Conservation (phyloP, 2,888 invertebrate species). For the Odontocerum albicorne region DNA sequence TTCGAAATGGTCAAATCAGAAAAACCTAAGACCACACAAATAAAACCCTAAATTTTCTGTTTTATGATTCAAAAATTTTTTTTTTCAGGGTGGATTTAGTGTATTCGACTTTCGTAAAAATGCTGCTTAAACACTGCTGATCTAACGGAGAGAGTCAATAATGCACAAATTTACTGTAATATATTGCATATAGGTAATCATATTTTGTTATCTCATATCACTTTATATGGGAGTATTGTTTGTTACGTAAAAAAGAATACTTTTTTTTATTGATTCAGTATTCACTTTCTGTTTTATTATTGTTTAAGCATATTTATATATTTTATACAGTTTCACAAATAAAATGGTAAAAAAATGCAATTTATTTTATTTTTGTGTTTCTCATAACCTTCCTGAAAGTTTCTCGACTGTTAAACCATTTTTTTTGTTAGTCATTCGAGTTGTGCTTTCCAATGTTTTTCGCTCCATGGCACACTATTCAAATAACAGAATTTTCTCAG, state of each 20-base stretch:
- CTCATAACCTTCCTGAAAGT: too few species aligned
- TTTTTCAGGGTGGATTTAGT: conserved; percentile 29
- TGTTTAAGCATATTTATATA: conserved; percentile 21
- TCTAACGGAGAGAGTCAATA: background rate
- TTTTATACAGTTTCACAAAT: conserved; percentile 22
- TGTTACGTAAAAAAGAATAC: conserved; percentile 17
- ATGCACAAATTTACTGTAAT: conserved; percentile 12
- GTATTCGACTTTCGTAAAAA: conserved; percentile 25
- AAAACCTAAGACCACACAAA: too few species aligned
- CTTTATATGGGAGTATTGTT: conserved; percentile 28
- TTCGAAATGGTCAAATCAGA: too few species aligned
- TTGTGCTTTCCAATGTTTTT: too few species aligned
- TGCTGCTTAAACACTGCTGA: conserved; percentile 26
- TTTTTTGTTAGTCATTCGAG: too few species aligned
- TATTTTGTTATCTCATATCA: conserved; percentile 23
- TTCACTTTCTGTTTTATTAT: conserved; percentile 13
- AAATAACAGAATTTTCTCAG: too few species aligned
- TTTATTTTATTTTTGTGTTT: background rate
- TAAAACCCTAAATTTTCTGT: too few species aligned
- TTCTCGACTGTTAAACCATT: too few species aligned
- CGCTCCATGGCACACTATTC: too few species aligned
- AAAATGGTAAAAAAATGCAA: conserved; percentile 6
- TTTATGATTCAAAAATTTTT: conserved; percentile 3
- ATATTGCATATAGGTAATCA: conserved; percentile 12
- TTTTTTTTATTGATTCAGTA: conserved; percentile 20